Evolutionary conservation across 2,888 invertebrate species (phyloP).

Genomic region (Nymphalis urticae): DNA sequence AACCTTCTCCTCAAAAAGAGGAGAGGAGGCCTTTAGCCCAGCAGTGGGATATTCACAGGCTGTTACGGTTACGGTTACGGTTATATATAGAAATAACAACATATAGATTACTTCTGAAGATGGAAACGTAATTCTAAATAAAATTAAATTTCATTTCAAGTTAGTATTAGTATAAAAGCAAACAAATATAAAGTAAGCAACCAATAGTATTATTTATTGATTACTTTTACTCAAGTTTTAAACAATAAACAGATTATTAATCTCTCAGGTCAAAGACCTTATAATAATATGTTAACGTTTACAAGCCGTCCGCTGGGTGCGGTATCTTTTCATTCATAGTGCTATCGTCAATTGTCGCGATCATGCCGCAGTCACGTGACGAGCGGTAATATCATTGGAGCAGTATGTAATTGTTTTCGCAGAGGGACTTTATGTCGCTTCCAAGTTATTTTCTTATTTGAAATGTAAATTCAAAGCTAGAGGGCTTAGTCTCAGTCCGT

Average conservation of each 20-base stretch:
- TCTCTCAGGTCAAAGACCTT: not conserved
- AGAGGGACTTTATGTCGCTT: constrained; percentile 27
- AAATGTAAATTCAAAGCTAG: constrained; percentile 4
- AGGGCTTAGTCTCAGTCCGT: not conserved
- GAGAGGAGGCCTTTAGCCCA: too few species aligned
- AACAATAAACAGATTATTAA: too few species aligned
- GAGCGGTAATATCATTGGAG: constrained; percentile 17
- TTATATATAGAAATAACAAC: not conserved
- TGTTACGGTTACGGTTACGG: too few species aligned
- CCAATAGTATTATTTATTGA: too few species aligned
- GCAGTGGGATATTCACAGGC: too few species aligned
- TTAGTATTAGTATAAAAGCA: too few species aligned
- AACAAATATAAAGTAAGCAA: too few species aligned
- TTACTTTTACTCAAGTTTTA: too few species aligned
- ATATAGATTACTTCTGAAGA: too few species aligned
- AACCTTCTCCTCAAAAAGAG: too few species aligned
- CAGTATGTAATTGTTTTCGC: constrained; percentile 30
- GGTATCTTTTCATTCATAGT: constrained; percentile 11
- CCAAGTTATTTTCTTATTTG: constrained; percentile 3
- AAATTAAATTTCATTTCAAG: too few species aligned
- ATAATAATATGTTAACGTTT: not conserved
- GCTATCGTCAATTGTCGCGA: constrained; percentile 1
- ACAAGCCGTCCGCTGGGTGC: constrained; percentile 9
- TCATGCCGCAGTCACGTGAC: constrained; percentile 26
- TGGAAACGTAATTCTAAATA: too few species aligned